Evolutionary conservation across 2,888 invertebrate genomes (phyloP).

Genomic region (Melipona bicolor): DNA sequence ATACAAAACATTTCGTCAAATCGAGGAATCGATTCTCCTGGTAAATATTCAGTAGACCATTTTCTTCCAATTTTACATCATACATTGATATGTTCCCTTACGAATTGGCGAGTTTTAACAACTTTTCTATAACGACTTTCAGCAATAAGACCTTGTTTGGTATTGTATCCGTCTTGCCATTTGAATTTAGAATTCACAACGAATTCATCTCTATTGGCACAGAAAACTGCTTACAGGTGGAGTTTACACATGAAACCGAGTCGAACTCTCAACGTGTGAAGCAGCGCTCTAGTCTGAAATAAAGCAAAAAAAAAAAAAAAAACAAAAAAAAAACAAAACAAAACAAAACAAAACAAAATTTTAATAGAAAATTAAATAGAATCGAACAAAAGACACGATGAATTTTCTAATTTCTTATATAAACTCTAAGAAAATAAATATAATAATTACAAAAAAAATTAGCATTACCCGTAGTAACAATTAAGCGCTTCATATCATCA

Average conservation of each 20-base stretch:
- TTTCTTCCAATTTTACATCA: slow-evolving; percentile 26
- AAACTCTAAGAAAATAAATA: slow-evolving; percentile 39
- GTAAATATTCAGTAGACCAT: slow-evolving; percentile 5
- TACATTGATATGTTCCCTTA: slow-evolving; percentile 33
- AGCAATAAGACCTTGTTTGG: neutral
- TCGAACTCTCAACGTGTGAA: slow-evolving; percentile 20
- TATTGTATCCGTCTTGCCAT: slow-evolving; percentile 10
- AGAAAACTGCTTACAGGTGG: slow-evolving; percentile 12
- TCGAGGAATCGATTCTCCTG: neutral
- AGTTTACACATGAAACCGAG: slow-evolving; percentile 14
- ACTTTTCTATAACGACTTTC: neutral
- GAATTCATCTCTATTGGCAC: slow-evolving; percentile 15
- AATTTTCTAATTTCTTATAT: slow-evolving; percentile 5
- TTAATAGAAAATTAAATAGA: neutral
- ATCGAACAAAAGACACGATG: slow-evolving; percentile 24
- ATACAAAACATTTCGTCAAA: neutral
- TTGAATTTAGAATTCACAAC: slow-evolving; percentile 21
- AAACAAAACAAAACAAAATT: neutral
- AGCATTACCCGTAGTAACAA: slow-evolving; percentile 22
- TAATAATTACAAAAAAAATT: slow-evolving; percentile 28
- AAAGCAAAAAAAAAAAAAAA: neutral
- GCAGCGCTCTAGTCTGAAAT: slow-evolving; percentile 10
- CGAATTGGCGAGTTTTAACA: slow-evolving; percentile 8
- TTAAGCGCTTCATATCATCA: slow-evolving; percentile 10
- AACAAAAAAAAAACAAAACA: neutral